Evolutionary conservation across 2,113 vertebrate species (phyloP).

Genomic region (Hyla sarda): DNA sequence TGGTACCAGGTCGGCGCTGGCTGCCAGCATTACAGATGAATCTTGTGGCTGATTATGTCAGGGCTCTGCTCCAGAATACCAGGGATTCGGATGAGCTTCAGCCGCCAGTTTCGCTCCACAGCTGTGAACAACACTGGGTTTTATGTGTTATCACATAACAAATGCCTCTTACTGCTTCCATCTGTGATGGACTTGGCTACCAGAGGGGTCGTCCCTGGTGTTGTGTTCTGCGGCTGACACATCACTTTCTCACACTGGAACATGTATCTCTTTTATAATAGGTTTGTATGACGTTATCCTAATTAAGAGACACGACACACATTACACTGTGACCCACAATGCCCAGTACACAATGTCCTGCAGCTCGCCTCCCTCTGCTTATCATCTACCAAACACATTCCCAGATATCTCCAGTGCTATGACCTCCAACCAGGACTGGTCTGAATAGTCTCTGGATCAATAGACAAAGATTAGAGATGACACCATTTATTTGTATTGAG

Average conservation of each 20-base stretch:
- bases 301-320: neutral
- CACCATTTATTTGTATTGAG: neutral
- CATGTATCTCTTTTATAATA: neutral
- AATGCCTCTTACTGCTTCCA: slow-evolving; percentile 14
- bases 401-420: neutral
- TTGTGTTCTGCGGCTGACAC: neutral
- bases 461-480: neutral
- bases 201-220: neutral
- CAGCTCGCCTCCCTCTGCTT: neutral
- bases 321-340: neutral
- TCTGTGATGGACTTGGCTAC: slow-evolving; percentile 34
- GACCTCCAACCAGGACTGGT: neutral
- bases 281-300: neutral
- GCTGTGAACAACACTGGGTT: slow-evolving; percentile 46
- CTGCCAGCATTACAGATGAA: slow-evolving; percentile 37
- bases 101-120: slow-evolving; percentile 20
- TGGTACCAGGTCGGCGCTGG: neutral
- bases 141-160: slow-evolving; percentile 47
- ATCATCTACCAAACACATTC: neutral
- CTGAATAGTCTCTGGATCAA: too few relatives aligned
- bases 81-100: slow-evolving; percentile 3
- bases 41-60: slow-evolving; percentile 45
- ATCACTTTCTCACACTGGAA: slow-evolving; percentile 35
- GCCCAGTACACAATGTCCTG: neutral
- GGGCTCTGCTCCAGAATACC: slow-evolving; percentile 36